Evolutionary conservation across 2,888 invertebrate genomes (phyloP), one percentile per base, ranked within the genome.

Genomic region (Glomeris marginata): DNA sequence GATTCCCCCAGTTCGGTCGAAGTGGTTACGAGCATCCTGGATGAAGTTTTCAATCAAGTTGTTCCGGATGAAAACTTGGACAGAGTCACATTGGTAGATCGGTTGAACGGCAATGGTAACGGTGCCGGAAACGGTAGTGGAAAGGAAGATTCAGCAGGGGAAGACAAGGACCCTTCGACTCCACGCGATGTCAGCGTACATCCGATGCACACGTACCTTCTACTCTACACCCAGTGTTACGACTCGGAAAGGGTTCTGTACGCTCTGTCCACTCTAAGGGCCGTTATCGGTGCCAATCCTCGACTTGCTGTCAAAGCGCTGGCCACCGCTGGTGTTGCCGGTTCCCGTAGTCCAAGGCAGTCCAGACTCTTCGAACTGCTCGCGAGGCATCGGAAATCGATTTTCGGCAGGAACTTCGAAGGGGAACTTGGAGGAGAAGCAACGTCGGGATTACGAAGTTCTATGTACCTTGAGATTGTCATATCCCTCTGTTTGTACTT

Each of bases 121-220:
- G 49, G 34, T 15, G 44, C 16, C 28, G 22, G 16, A 10, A 21
- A 22, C n/a, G 11, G n/a, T 41, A 33, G 18, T 2, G 22, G 11
- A 20, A 38, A 46, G 4, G 20, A 33, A 8, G n/a, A 41, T n/a
- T n/a, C n/a, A n/a, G n/a, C n/a, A n/a, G n/a, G n/a, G n/a, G n/a
- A n/a, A n/a, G n/a, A n/a, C n/a, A n/a, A n/a, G n/a, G n/a, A n/a
- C n/a, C n/a, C n/a, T n/a, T n/a, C n/a, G n/a, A n/a, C n/a, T n/a
- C 20, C 51, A 50, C 56, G 52, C 41, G 61, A 62, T 48, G 59
- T 64, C 2, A 62, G 66, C 8, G 72, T 84, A 36, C 81, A 83
- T 63, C 80, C 81, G 22, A 76, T 84, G 51, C 87, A 88, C 63
- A 81, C 84, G 20, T 87, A 88, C 62, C 75, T 90, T 69, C 72